Percentiles rank a stretch among this genome's conserved stretches.
These are phyloP conservation scores for Alauda arvensis DNA, from an alignment of 2,797 vertebrate genomes.

Conservation along the genomic window DNA sequence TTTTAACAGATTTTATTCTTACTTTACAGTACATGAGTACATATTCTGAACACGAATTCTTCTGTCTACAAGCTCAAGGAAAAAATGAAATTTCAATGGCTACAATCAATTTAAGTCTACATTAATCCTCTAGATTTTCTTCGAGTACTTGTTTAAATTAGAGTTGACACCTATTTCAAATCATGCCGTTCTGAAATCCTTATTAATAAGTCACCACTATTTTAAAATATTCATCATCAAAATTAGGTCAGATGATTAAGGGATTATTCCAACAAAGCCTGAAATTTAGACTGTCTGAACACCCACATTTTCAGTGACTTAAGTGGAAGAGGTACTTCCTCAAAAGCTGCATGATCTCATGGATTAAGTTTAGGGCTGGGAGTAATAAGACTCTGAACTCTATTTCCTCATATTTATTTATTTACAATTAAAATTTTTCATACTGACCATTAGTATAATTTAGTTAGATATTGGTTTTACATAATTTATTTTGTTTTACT, in stretches of 20 bases:
- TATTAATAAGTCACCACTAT: slow-evolving; percentile 59
- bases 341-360: background rate
- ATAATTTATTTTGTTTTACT: background rate
- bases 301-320: slow-evolving; percentile 1
- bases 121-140: slow-evolving; percentile 44
- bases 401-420: background rate
- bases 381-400: background rate
- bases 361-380: background rate
- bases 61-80: background rate
- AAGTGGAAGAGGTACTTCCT: slow-evolving; percentile 2
- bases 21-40: background rate
- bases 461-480: background rate
- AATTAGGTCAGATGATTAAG: slow-evolving; percentile 64
- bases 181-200: slow-evolving; percentile 50
- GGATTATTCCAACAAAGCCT: slow-evolving; percentile 45
- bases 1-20: background rate
- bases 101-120: slow-evolving; percentile 42
- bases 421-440: background rate
- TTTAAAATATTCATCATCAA: slow-evolving; percentile 62
- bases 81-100: slow-evolving; percentile 33
- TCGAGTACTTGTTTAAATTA: slow-evolving; percentile 60
- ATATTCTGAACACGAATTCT: background rate
- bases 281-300: slow-evolving; percentile 43
- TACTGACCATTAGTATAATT: background rate
- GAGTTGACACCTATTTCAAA: slow-evolving; percentile 52